A percentile compares a stretch with the other conserved stretches of the same genome.
phyloP scores from a whole-genome alignment of 2,797 vertebrate genomes.

The Streptopelia turtur region DNA sequence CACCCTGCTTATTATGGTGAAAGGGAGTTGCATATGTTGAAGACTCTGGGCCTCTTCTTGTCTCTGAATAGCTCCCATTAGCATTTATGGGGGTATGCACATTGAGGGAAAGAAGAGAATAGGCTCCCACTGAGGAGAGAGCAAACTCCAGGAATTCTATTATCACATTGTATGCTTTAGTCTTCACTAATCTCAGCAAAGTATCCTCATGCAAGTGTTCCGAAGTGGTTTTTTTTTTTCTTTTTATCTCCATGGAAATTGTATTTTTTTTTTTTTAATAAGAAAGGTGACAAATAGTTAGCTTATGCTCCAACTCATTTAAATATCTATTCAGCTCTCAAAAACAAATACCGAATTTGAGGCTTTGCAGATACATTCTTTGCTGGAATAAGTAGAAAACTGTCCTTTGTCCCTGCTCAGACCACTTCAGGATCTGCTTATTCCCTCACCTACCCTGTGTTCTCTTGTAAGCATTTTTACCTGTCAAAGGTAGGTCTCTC shows the following conservation, averaged over 20 bases:
- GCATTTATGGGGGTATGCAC: conserved; percentile 69
- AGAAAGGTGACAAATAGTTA: not conserved
- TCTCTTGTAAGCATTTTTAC: conserved; percentile 68
- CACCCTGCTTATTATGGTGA: conserved; percentile 32
- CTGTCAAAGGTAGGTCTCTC: conserved; percentile 68
- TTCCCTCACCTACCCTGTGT: conserved; percentile 61
- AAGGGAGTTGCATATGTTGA: conserved; percentile 47
- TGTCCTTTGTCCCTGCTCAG: not conserved
- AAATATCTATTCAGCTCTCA: conserved; percentile 40
- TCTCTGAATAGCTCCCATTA: conserved; percentile 70
- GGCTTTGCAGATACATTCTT: not conserved
- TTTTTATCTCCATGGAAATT: conserved; percentile 54
- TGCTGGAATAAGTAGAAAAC: not conserved
- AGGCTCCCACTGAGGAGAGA: conserved; percentile 39
- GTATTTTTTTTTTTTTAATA: not conserved
- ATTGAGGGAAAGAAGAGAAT: conserved; percentile 63
- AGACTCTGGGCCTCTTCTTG: conserved; percentile 61
- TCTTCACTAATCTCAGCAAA: conserved; percentile 73
- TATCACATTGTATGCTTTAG: conserved; percentile 65
- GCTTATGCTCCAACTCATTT: conserved; percentile 29
- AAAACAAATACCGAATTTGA: conserved; percentile 51
- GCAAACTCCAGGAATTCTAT: conserved; percentile 66
- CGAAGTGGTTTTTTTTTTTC: not conserved
- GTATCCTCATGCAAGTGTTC: conserved; percentile 39
- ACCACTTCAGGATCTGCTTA: not conserved